Conservation (phyloP, 1,140 invertebrate genomes). For the Apis mellifera region DNA sequence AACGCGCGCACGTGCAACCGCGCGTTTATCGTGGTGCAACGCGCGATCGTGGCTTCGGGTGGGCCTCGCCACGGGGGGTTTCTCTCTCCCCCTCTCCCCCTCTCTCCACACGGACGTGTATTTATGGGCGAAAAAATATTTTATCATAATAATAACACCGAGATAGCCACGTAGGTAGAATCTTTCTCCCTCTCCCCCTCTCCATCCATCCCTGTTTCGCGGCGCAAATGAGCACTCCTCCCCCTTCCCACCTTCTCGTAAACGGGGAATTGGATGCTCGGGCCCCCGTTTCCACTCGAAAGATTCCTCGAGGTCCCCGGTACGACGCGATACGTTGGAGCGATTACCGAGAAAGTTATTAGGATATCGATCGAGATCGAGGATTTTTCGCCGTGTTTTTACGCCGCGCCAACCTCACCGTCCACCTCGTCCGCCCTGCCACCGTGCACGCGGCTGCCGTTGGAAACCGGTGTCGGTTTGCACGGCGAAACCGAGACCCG, state of each 20-base stretch:
- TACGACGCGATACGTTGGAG: slow-evolving; percentile 62
- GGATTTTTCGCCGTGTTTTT: slow-evolving; percentile 37
- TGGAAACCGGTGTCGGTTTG: slow-evolving; percentile 43
- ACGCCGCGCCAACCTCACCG: not conserved
- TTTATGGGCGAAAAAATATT: slow-evolving; percentile 77
- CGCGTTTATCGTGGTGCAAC: slow-evolving; percentile 67
- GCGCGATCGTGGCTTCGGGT: slow-evolving; percentile 66
- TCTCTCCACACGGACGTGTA: slow-evolving; percentile 67
- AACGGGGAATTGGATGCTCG: slow-evolving; percentile 19
- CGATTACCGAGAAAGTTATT: slow-evolving; percentile 72
- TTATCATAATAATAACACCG: slow-evolving; percentile 78
- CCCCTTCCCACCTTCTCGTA: slow-evolving; percentile 14
- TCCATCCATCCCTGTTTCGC: slow-evolving; percentile 6
- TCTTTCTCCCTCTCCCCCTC: not conserved
- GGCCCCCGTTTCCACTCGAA: not conserved
- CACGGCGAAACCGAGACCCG: slow-evolving; percentile 40
- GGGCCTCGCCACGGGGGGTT: slow-evolving; percentile 71
- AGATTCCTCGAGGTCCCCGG: not conserved
- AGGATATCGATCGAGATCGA: slow-evolving; percentile 68
- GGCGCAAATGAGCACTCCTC: slow-evolving; percentile 65
- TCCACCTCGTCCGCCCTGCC: not conserved
- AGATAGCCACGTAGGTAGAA: slow-evolving; percentile 67
- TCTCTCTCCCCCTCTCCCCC: no score
- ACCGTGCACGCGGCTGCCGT: not conserved
- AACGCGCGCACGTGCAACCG: slow-evolving; percentile 52